Evolutionary conservation across 64 coral and sea anemone species (phyloP), one percentile per base, ranked within the genome.

Genomic region (Platygyra sinensis): DNA sequence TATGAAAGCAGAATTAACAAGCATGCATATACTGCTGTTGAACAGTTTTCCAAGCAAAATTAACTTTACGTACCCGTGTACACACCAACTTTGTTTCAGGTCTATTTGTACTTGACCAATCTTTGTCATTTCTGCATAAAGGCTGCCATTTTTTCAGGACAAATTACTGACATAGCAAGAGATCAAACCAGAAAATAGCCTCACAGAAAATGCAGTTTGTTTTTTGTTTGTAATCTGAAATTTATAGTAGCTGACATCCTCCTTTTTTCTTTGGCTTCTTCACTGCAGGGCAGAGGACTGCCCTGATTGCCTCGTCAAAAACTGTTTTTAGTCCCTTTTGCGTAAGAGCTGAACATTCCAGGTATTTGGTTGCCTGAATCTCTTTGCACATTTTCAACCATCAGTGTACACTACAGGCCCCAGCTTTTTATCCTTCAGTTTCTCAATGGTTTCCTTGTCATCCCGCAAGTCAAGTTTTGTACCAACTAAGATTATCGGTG

Each of bases 301-400:
- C 93, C 60, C 93, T 59, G 32, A 95, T 93, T 24, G 94, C 96
- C 46, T 98, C 96, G 18, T 98, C 93, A 67, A 98, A 98, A 73
- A 98, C 93, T 69, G 87, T 82, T 89, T 98, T 95, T 67, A 98
- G 92, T 80, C 91, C 91, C 74, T 98, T 95, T 78, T 95, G 90
- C 80, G 96, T 98, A 79, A 98, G 67, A 31, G 96, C 93, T 72
- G 96, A 98, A 79, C 96, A 98, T 75, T 98, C 96, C 16, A 98
- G 93, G 67, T 98, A 98, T 71, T 93, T 95, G 18, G 80, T 74
- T 19, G 96, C 87, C 79, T 82, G 73, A 67, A 98, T 98, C n/a
- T 94, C 90, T 82, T 98, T 93, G 24, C 75, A 83, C 90, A 94
- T 95, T 85, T 82, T 76, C 73, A 98, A 52, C 96, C 96, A 42